Percentiles rank a stretch among this genome's conserved stretches.
phyloP scores from a whole-genome alignment of 1,140 invertebrate species.

The Trissolcus basalis region DNA sequence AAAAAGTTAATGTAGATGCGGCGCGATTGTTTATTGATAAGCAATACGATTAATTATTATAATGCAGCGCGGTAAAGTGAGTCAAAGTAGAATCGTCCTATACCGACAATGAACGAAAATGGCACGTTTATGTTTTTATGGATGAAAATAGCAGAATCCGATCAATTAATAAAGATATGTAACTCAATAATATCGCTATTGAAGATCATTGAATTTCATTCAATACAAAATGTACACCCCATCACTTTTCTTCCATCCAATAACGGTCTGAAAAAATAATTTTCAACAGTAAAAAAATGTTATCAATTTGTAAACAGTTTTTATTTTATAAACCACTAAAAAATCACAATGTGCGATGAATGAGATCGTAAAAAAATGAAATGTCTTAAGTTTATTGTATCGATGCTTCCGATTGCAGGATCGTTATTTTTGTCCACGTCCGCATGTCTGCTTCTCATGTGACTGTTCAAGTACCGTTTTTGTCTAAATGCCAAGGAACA shows the following conservation, averaged over 20 bases:
- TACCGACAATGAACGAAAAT: slow-evolving; percentile 52
- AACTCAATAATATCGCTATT: slow-evolving; percentile 40
- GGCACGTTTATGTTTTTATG: slow-evolving; percentile 54
- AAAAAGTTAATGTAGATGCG: slow-evolving; percentile 65
- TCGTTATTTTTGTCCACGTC: slow-evolving; percentile 15
- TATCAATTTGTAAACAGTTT: no score
- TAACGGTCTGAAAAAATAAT: no score
- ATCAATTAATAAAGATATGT: slow-evolving; percentile 54
- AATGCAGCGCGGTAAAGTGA: slow-evolving; percentile 47
- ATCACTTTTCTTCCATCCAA: no score
- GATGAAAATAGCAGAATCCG: slow-evolving; percentile 53
- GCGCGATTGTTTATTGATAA: slow-evolving; percentile 61
- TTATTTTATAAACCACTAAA: no score
- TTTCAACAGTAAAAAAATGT: no score
- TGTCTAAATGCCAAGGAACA: slow-evolving; percentile 79
- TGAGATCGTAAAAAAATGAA: no score
- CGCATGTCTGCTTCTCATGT: slow-evolving; percentile 60
- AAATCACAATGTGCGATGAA: no score
- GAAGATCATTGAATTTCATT: no score
- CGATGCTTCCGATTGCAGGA: no score
- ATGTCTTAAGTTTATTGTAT: no score
- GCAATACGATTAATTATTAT: slow-evolving; percentile 57
- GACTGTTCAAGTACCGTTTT: slow-evolving; percentile 76
- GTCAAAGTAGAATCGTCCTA: slow-evolving; percentile 48
- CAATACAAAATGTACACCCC: no score